A percentile compares a stretch with the other conserved stretches of the same genome.
These are phyloP conservation scores for Cyclopterus lumpus DNA, from an alignment of 2,797 vertebrate genomes.

Conservation along the genomic window DNA sequence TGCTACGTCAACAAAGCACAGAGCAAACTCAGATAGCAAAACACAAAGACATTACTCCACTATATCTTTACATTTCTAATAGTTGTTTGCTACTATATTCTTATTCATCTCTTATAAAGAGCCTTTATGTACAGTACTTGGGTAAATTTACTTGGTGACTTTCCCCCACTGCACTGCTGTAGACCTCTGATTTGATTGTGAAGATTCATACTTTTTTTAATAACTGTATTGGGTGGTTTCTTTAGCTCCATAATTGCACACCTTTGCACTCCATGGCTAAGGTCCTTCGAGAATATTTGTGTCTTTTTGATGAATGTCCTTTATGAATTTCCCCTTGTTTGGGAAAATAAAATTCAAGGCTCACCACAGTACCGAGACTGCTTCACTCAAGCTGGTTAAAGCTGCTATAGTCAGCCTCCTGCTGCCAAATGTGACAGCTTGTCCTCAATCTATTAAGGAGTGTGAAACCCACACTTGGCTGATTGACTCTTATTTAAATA, in stretches of 20 bases:
- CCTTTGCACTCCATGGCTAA: neutral
- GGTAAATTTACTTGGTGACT: neutral
- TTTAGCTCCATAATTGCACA: neutral
- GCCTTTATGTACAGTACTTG: neutral
- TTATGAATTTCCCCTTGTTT: conserved; percentile 15
- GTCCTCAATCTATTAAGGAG: neutral
- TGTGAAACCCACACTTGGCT: neutral
- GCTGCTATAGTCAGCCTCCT: neutral
- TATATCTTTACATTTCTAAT: neutral
- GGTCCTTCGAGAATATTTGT: conserved; percentile 7
- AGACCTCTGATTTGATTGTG: neutral
- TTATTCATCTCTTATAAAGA: neutral
- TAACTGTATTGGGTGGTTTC: neutral
- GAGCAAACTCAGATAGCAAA: neutral
- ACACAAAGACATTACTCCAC: neutral
- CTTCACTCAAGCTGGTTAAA: conserved; percentile 16
- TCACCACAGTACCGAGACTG: neutral
- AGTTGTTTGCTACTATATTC: neutral
- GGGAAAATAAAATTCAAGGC: conserved; percentile 9
- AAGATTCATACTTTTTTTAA: neutral
- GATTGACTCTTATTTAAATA: neutral
- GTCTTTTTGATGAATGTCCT: neutral
- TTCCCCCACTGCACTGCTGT: neutral
- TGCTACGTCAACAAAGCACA: neutral
- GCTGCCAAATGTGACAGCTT: neutral